Base-by-base conservation (phyloP, 1,140 invertebrate species). In the Hyles vespertilio region DNA sequence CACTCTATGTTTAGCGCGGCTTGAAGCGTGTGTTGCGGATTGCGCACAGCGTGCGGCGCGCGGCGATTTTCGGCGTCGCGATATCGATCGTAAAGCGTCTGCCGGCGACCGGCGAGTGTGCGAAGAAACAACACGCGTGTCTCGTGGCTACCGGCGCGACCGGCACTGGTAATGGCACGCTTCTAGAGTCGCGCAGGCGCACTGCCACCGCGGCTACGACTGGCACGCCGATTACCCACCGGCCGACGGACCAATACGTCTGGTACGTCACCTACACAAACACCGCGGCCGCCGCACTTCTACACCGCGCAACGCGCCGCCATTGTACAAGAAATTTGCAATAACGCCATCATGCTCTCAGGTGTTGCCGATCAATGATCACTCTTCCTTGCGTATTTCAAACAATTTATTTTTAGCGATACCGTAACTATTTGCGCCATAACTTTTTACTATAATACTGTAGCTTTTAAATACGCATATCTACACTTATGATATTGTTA, bases 71-170 rank as follows among this genome's bases (percentile, higher is more conserved):
- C 59, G 67, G 61, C 65, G 66, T 58, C 60, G 69, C 67, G 64
- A 63, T 80, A 81, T 81, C 68, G 79, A 80, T 80, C 72, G 56
- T 51, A 58, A 56, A 62, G 50, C 57, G 64, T 64, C 43, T 34
- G 36, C 36, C 34, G 33, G 50, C 60, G 64, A 52, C 48, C 33
- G 22, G 22, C 60, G 57, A 59, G 22, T 48, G 56, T 36, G 44
- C 56, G 60, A 49, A 50, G 68, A 55, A 68, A 59, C 56, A 69
- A 59, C 65, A 74, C 81, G 81, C 79, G 81, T 83, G 80, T 63
- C 80, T 72, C 77, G 76, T 79, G 78, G 77, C 68, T 76, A 79
- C 79, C 77, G 77, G 75, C 82, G 83, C 79, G 77, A 70, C 76
- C 81, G 79, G 74, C 74, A 87, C 87, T 84, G 82, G 70, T 72